Conservation (phyloP, 2,113 vertebrate genomes). For the Cercopithecus mona region DNA sequence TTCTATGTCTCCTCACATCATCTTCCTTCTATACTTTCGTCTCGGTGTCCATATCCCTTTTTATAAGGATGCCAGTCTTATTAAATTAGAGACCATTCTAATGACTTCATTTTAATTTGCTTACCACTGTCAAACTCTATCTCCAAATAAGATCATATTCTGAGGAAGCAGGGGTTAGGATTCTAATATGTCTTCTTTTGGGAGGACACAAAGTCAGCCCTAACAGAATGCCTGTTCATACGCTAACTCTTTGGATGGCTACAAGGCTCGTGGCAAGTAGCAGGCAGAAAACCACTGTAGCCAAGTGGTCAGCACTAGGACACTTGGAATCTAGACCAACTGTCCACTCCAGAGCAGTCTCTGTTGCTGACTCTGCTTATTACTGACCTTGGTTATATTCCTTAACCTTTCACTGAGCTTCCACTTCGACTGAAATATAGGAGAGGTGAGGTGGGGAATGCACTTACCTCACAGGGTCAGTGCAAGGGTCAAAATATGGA, state of each 20-base stretch:
- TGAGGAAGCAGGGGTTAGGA: neutral
- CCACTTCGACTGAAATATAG: neutral
- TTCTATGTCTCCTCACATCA: neutral
- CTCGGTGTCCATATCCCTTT: neutral
- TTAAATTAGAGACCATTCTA: neutral
- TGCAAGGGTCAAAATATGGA: neutral
- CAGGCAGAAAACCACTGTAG: neutral
- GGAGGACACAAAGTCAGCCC: neutral
- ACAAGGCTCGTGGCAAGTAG: neutral
- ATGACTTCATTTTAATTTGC: neutral
- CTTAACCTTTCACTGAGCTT: neutral
- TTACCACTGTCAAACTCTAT: neutral
- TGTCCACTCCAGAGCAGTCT: neutral
- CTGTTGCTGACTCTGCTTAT: neutral
- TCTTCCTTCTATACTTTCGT: neutral
- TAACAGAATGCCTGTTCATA: neutral
- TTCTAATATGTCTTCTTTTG: neutral
- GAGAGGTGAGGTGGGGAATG: neutral
- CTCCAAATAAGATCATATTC: neutral
- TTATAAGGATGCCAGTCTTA: neutral
- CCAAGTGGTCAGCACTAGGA: neutral
- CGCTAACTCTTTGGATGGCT: neutral
- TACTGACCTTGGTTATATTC: neutral
- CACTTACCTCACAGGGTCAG: neutral
- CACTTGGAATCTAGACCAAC: neutral